Conservation (phyloP, 2,888 invertebrate species). For the Rhingia campestris region DNA sequence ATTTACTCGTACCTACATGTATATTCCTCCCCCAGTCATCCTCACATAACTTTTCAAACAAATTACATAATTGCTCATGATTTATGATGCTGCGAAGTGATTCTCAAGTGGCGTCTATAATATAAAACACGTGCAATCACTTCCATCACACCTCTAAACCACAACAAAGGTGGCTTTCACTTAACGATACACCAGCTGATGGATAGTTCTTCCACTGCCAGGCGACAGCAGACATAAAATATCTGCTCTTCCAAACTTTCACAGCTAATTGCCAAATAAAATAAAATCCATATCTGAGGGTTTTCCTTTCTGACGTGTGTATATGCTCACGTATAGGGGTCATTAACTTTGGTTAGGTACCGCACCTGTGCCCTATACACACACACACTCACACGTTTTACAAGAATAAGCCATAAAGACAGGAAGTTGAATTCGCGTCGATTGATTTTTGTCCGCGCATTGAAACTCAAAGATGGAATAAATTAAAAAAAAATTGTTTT, state of each 20-base stretch:
- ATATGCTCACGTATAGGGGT: not conserved
- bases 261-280: slow-evolving; percentile 14
- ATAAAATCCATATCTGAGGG: not conserved
- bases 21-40: not conserved
- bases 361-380: slow-evolving; percentile 31
- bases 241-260: not conserved
- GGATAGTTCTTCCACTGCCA: not conserved
- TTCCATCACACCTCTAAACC: slow-evolving; percentile 6
- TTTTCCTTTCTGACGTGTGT: not conserved
- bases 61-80: slow-evolving; percentile 16
- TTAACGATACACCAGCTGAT: not conserved
- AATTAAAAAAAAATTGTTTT: slow-evolving; percentile 25
- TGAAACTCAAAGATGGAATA: slow-evolving; percentile 21
- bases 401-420: slow-evolving; percentile 38
- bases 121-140: slow-evolving; percentile 22
- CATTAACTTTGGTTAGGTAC: slow-evolving; percentile 13
- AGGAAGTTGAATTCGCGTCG: slow-evolving; percentile 46
- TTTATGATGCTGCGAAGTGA: slow-evolving; percentile 21
- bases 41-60: not conserved
- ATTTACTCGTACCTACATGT: not conserved
- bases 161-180: slow-evolving; percentile 3
- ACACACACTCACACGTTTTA: not conserved
- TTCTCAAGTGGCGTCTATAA: slow-evolving; percentile 1
- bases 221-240: not conserved
- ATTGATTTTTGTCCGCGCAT: slow-evolving; percentile 35